Percentiles rank a stretch among this genome's conserved stretches.
phyloP scores from a whole-genome alignment of 2,797 vertebrate genomes.

The Hafferia zeledoni region DNA sequence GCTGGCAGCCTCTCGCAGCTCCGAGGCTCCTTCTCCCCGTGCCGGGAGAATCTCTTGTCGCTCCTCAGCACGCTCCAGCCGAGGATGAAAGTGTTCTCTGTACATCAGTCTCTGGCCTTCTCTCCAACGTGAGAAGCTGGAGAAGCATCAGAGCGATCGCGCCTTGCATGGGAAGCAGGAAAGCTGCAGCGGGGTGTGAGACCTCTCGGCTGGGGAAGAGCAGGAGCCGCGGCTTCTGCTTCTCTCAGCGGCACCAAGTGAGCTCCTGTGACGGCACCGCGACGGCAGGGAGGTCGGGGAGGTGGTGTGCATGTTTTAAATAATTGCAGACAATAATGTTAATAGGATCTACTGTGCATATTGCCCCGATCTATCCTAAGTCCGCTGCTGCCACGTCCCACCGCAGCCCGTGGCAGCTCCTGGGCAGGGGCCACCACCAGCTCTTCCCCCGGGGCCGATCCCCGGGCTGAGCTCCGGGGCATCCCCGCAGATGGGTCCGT shows the following conservation, averaged over 20 bases:
- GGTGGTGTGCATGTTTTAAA: accelerated
- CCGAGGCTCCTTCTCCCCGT: neutral
- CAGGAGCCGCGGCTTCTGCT: neutral
- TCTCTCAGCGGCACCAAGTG: accelerated
- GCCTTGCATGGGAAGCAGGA: neutral
- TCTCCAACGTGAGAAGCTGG: neutral
- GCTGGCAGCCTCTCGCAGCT: neutral
- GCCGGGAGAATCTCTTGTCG: neutral
- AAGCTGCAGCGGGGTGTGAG: neutral
- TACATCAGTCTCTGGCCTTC: neutral
- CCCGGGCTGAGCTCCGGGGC: neutral
- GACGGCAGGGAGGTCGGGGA: neutral
- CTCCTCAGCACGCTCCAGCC: neutral
- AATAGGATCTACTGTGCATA: accelerated
- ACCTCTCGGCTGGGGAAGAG: neutral
- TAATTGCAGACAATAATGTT: neutral
- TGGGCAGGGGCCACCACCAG: neutral
- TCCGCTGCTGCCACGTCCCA: neutral
- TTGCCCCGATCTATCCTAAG: neutral
- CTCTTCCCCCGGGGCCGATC: neutral
- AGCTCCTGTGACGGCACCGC: neutral
- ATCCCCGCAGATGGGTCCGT: accelerated
- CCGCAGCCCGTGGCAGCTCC: neutral
- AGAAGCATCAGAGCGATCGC: neutral
- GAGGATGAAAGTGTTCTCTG: neutral